Base-by-base conservation (phyloP, 2,888 invertebrate species). In the Acanthococcus lagerstroemiae region DNA sequence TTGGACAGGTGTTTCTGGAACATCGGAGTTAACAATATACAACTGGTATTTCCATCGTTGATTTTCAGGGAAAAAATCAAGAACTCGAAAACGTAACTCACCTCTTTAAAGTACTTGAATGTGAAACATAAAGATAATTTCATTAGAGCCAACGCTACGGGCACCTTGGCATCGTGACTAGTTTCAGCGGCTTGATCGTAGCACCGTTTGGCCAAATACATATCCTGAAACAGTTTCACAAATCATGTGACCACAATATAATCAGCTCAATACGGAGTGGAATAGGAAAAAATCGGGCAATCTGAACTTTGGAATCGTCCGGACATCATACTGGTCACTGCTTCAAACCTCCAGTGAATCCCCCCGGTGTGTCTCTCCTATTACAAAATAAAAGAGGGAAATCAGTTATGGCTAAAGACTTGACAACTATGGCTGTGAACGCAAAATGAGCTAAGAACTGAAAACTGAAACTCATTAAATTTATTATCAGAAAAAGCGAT, bases 111-210 rank as follows among this genome's bases (percentile, higher is more conserved):
- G 69, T 84, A 83, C 72, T 89, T 87, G 56, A 88, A 71, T 69
- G 85, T 83, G 71, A 89, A 88, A 61, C 90, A 77, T 25, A 91
- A 72, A 70, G 86, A 87, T 3, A 97, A 80, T 73, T 94, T 90
- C 48, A 90, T 80, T 21, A 96, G 79, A 0, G 96, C 97, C 24
- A 97, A 79, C 1, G 91, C 87, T 2, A 95, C 95, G 2, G 97
- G 97, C 66, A 96, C 86, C 73, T 90, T 87, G 0, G 97, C 97
- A 77, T 97, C 96, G 0, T 86, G 81, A 74, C 89, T 90, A 0
- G 94, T 89, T 76, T 95, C 92, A 0, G 91, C 91, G 1, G 96
- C 95, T 77, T 90, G 83, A 80, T 99, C 99, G 79, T 97, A 99
- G 77, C 91, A 90, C 25, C 99, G 83, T 79, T 99, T 99, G 25